Conservation (phyloP, 2,888 invertebrate genomes). For the Philhelius pedissequus region DNA sequence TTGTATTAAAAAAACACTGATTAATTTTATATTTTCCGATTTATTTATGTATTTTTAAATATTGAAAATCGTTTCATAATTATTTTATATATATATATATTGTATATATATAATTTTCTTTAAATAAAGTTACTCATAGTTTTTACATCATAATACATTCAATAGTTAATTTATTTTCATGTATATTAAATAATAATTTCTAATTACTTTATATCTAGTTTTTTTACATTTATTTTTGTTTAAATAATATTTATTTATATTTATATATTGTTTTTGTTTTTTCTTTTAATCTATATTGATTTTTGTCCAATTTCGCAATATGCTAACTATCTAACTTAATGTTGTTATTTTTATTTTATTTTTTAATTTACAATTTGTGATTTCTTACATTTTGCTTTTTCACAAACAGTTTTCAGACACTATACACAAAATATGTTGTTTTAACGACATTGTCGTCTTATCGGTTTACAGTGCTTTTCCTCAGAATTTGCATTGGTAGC, state of each 20-base stretch:
- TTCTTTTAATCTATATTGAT: constrained; percentile 12
- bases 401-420: constrained; percentile 20
- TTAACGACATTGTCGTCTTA: not conserved
- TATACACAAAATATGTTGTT: not conserved
- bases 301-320: constrained; percentile 34
- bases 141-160: constrained; percentile 63
- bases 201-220: constrained; percentile 60
- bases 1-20: not conserved
- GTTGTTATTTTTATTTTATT: constrained; percentile 39
- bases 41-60: constrained; percentile 70
- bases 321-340: constrained; percentile 39
- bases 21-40: constrained; percentile 45
- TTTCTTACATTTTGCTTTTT: constrained; percentile 26
- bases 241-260: constrained; percentile 65
- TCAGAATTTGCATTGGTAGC: constrained; percentile 39
- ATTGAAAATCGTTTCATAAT: constrained; percentile 60
- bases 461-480: not conserved
- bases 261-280: constrained; percentile 36
- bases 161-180: constrained; percentile 61
- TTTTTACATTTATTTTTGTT: constrained; percentile 55
- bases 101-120: constrained; percentile 65
- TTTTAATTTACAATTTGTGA: constrained; percentile 69
- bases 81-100: constrained; percentile 64
- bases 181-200: constrained; percentile 62
- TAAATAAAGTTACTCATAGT: constrained; percentile 62